A percentile compares a stretch with the other conserved stretches of the same genome.
These are phyloP conservation scores for Hassar affinis DNA, from an alignment of 2,113 vertebrate species.

Conservation along the genomic window DNA sequence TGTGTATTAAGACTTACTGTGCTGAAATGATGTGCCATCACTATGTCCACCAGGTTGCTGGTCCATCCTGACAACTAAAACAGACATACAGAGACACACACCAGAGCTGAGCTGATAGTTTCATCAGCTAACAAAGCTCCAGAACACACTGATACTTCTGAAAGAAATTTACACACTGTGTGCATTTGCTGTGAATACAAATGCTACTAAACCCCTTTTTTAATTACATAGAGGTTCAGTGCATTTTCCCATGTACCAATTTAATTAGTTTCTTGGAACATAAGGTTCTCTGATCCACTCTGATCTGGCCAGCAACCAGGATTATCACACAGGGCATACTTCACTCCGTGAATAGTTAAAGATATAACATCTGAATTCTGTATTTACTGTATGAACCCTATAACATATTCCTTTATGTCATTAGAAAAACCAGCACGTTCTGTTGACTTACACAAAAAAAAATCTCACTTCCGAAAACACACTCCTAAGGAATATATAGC, in stretches of 20 bases:
- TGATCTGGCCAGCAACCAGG: background rate
- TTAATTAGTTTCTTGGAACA: background rate
- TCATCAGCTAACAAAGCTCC: background rate
- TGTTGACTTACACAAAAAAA: too few species aligned
- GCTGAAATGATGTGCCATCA: conserved; percentile 93
- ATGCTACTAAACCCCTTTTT: background rate
- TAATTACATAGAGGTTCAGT: background rate
- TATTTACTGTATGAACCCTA: background rate
- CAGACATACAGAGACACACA: background rate
- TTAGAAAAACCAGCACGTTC: background rate
- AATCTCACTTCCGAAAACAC: background rate
- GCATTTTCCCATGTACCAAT: background rate
- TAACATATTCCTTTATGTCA: background rate
- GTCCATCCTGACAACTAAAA: conserved; percentile 90
- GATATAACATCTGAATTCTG: background rate
- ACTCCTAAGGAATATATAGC: background rate
- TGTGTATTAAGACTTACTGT: conserved; percentile 74
- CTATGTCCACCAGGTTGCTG: conserved; percentile 86
- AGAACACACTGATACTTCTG: background rate
- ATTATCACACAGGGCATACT: background rate
- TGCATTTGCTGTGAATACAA: background rate
- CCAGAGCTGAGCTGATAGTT: background rate
- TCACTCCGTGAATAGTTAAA: background rate
- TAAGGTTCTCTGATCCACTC: background rate
- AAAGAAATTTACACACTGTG: background rate